phyloP scores from a whole-genome alignment of 2,888 invertebrate genomes.

The Beris morrisii region DNA sequence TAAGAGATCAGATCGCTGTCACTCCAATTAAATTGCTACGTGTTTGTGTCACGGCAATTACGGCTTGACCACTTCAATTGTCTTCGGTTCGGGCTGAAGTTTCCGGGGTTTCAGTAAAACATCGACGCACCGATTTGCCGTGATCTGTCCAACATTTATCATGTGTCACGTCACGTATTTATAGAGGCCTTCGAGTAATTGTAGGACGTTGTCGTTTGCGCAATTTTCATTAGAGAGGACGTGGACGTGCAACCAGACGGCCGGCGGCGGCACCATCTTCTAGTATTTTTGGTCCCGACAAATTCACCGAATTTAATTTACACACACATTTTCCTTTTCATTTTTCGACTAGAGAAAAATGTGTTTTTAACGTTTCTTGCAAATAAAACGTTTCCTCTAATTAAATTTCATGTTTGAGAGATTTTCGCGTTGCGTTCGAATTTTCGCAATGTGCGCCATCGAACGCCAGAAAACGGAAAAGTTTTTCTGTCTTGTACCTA shows the following conservation, averaged over 20 bases:
- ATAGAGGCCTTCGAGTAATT: constrained; percentile 13
- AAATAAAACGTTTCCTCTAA: not conserved
- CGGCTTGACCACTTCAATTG: too few species aligned
- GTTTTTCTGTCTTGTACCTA: not conserved
- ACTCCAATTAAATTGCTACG: too few species aligned
- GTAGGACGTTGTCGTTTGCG: constrained; percentile 21
- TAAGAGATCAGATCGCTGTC: too few species aligned
- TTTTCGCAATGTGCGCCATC: not conserved
- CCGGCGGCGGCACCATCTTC: too few species aligned
- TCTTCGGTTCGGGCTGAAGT: too few species aligned
- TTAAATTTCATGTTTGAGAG: constrained; percentile 5
- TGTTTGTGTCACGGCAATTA: too few species aligned
- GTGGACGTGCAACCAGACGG: too few species aligned
- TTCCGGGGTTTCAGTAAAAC: too few species aligned
- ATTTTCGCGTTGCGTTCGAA: not conserved
- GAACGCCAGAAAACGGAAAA: not conserved
- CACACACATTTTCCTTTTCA: not conserved
- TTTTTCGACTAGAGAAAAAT: not conserved
- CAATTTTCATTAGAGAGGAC: not conserved
- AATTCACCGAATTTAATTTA: too few species aligned
- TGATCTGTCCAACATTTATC: constrained; percentile 12
- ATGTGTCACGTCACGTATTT: constrained; percentile 8
- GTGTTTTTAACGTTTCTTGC: not conserved
- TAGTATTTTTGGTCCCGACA: too few species aligned
- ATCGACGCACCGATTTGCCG: not conserved